These are phyloP conservation scores for Uropsilus gracilis DNA, from an alignment of 2,113 vertebrate genomes.

Conservation along the genomic window DNA sequence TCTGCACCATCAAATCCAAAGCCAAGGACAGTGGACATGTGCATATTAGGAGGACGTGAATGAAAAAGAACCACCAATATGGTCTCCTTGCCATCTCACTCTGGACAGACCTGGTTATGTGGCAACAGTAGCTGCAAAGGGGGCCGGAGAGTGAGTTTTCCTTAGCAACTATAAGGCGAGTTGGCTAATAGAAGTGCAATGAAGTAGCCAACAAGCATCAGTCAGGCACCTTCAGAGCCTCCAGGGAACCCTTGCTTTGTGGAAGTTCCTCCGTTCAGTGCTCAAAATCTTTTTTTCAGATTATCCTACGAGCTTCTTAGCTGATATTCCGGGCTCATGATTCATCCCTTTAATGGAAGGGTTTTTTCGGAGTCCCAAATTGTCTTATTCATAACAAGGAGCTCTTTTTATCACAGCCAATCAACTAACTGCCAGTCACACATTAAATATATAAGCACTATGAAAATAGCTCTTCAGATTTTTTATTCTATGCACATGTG, in stretches of 20 bases:
- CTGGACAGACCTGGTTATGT: neutral
- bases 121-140: neutral
- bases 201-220: neutral
- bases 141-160: neutral
- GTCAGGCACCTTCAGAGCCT: neutral
- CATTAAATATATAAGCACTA: neutral
- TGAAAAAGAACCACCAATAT: neutral
- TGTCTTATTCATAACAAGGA: neutral
- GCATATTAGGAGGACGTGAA: neutral
- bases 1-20: neutral
- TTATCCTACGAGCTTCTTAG: neutral
- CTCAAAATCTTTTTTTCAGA: neutral
- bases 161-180: neutral
- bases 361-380: neutral
- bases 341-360: neutral
- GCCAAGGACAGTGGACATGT: neutral
- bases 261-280: neutral
- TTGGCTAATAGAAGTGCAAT: neutral
- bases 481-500: neutral
- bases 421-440: neutral
- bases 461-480: slow-evolving; percentile 9
- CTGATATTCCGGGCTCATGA: neutral
- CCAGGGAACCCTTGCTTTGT: neutral
- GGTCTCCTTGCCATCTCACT: neutral
- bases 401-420: neutral